Conservation (phyloP, 2,113 vertebrate species). For the Marmota monax region DNA sequence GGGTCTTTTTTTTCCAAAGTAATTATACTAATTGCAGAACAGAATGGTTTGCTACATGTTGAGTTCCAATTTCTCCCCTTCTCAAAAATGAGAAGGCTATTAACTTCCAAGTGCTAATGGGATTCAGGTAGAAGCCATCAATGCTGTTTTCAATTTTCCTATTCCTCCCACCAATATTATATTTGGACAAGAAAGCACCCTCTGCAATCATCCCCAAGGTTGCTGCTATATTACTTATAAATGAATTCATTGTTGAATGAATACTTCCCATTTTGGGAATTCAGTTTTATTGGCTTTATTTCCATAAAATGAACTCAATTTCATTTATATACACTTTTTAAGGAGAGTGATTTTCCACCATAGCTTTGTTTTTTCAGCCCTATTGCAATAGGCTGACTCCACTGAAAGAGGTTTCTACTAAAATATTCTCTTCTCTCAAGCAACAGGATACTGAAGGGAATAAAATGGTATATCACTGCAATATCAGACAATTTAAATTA, state of each 20-base stretch:
- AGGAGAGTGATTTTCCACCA: background rate
- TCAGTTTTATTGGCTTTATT: background rate
- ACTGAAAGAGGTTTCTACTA: background rate
- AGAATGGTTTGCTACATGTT: background rate
- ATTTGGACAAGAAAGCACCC: background rate
- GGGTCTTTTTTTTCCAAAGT: background rate
- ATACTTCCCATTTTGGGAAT: background rate
- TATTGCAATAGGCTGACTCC: background rate
- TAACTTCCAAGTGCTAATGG: background rate
- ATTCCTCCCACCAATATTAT: background rate
- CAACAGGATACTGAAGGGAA: background rate
- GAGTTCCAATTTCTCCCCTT: background rate
- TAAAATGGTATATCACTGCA: background rate
- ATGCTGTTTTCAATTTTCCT: background rate
- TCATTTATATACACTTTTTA: slow-evolving; percentile 1
- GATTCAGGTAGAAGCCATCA: background rate
- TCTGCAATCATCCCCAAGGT: background rate
- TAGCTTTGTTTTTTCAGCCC: background rate
- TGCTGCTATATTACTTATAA: background rate
- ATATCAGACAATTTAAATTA: background rate
- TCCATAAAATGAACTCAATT: slow-evolving; percentile 48
- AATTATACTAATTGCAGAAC: slow-evolving; percentile 49
- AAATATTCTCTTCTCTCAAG: slow-evolving; percentile 49
- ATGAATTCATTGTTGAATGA: background rate
- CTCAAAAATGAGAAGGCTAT: slow-evolving; percentile 18